Base-by-base conservation (phyloP, 2,113 vertebrate genomes). In the Xenopus laevis region DNA sequence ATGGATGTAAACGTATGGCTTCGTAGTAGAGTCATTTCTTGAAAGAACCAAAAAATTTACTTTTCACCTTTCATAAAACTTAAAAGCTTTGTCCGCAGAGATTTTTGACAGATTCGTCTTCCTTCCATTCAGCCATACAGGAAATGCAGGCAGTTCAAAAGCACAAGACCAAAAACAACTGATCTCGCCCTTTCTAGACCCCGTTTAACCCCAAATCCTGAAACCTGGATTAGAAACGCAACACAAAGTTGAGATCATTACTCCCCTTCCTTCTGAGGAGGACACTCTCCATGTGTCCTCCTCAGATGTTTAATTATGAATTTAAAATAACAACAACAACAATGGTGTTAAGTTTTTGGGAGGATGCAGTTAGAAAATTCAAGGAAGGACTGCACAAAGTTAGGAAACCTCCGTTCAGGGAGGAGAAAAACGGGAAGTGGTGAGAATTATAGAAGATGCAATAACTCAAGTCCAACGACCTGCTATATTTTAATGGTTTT, bases 351-450 rank as follows among this genome's bases (percentile, higher is more conserved):
- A 81, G 87, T 87, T 89, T 84, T 63, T 80, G 82, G 79, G 87
- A 91, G 90, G 87, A 89, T 89, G 85, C 88, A 74, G 89, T 82
- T 90, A 88, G 91, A 90, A 92, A 91, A 86, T 79, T 84, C 80
- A 88, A n/a, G 89, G 84, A 88, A 87, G 88, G 85, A 85, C 87
- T 86, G 84, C 78, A 90, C 87, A 89, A 86, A 89, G 88, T 89
- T 89, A 85, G 85, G 87, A 91, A 88, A 84, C 82, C 81, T 83
- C 84, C 89, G 87, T 86, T 76, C 40, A 44, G n/a, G 69, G 65
- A 64, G 12, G 79, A 85, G 83, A 78, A 79, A 83, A 13, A 16
- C 2, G 1, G 88, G 81, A 58, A 69, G 27, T 50, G 30, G 16
- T 50, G 20, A 17, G n/a, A 68, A 67, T 74, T 59, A 50, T 4